These are phyloP conservation scores for Oncorhynchus gorbuscha DNA, from an alignment of 2,113 vertebrate species.

Conservation along the genomic window DNA sequence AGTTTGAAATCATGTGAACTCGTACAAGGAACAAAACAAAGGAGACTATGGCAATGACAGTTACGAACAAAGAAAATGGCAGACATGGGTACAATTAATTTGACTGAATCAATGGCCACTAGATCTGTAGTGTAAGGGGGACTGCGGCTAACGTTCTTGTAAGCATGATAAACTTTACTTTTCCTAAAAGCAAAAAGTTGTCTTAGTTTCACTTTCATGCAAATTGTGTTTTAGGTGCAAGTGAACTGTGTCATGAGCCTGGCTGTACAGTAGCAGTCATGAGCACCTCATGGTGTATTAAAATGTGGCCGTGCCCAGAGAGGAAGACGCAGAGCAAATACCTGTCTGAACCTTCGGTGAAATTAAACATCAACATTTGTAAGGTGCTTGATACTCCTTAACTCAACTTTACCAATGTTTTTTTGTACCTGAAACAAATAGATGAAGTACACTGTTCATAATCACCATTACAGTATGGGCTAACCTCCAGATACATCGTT, in stretches of 20 bases:
- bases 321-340: slow-evolving; percentile 59
- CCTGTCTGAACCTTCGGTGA: slow-evolving; percentile 38
- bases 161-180: slow-evolving; percentile 33
- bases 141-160: slow-evolving; percentile 43
- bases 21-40: slow-evolving; percentile 52
- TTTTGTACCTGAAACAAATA: slow-evolving; percentile 41
- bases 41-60: slow-evolving; percentile 58
- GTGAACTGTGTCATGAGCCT: slow-evolving; percentile 34
- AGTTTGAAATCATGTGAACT: slow-evolving; percentile 44
- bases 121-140: background rate
- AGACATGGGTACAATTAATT: slow-evolving; percentile 42
- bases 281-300: background rate
- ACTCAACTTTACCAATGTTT: slow-evolving; percentile 20
- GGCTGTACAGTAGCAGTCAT: background rate
- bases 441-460: slow-evolving; percentile 36
- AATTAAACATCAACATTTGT: slow-evolving; percentile 48
- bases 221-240: slow-evolving; percentile 42
- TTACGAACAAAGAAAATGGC: slow-evolving; percentile 62
- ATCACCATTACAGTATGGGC: background rate
- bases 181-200: background rate
- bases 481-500: no score
- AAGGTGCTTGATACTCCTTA: slow-evolving; percentile 68
- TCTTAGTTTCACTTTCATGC: slow-evolving; percentile 46
- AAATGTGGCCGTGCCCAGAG: slow-evolving; percentile 22
- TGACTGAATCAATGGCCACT: slow-evolving; percentile 16